Evolutionary conservation across 2,888 invertebrate species (phyloP).

Genomic region (Craniophora ligustri): DNA sequence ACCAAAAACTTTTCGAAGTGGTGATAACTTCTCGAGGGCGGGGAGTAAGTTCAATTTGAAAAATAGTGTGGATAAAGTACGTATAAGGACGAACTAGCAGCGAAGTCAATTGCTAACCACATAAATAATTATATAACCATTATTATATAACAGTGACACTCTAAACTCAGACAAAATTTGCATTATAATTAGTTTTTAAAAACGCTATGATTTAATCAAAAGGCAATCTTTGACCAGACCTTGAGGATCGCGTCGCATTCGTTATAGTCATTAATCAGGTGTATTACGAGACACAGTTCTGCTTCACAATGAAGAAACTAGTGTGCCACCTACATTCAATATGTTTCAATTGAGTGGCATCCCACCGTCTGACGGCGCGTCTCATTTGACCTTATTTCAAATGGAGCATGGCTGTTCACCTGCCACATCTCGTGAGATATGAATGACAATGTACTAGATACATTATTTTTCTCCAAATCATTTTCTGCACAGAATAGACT

Average conservation of each 20-base stretch:
- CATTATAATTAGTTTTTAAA: slow-evolving; percentile 13
- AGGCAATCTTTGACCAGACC: slow-evolving; percentile 23
- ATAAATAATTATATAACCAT: slow-evolving; percentile 19
- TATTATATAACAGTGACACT: slow-evolving; percentile 9
- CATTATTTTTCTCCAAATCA: slow-evolving; percentile 12
- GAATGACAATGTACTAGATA: slow-evolving; percentile 23
- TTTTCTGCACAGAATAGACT: slow-evolving; percentile 3
- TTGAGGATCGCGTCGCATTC: slow-evolving; percentile 25
- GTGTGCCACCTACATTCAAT: slow-evolving; percentile 70
- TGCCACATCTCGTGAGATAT: slow-evolving; percentile 49
- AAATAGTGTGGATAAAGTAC: slow-evolving; percentile 18
- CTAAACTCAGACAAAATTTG: slow-evolving; percentile 14
- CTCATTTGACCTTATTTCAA: slow-evolving; percentile 76
- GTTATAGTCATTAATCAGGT: slow-evolving; percentile 44
- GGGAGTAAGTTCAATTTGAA: slow-evolving; percentile 25
- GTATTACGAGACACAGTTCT: slow-evolving; percentile 47
- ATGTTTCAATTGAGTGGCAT: slow-evolving; percentile 74
- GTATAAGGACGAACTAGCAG: slow-evolving; percentile 12
- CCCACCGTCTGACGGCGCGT: slow-evolving; percentile 65
- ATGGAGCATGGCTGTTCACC: slow-evolving; percentile 67
- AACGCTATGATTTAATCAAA: slow-evolving; percentile 26
- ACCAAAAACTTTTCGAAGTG: slow-evolving; percentile 14
- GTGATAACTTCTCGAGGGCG: slow-evolving; percentile 20
- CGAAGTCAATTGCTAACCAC: no score
- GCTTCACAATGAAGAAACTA: slow-evolving; percentile 58